phyloP scores from a whole-genome alignment of 2,888 invertebrate species.

The Xylota sylvarum region DNA sequence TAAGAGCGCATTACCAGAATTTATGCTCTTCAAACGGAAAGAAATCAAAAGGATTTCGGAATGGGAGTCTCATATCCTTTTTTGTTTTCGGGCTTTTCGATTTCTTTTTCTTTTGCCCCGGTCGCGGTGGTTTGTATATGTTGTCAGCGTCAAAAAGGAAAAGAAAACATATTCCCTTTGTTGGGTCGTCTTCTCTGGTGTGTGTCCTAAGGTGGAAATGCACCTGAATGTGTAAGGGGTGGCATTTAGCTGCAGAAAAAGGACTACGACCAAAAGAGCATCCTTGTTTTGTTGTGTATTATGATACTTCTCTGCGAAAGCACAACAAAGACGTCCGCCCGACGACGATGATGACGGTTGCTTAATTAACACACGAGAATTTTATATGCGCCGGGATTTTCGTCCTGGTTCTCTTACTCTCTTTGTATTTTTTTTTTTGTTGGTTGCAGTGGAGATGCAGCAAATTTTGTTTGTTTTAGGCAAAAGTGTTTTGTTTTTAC shows the following conservation, averaged over 20 bases:
- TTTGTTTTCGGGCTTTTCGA: constrained; percentile 48
- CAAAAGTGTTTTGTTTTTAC: constrained; percentile 30
- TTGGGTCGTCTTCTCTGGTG: constrained; percentile 53
- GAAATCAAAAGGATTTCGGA: constrained; percentile 65
- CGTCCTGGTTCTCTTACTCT: no score
- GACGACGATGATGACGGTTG: constrained; percentile 50
- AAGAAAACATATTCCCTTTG: constrained; percentile 63
- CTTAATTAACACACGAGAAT: constrained; percentile 74
- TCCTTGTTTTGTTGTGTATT: constrained; percentile 64
- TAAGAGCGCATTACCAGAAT: constrained; percentile 47
- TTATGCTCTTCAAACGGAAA: constrained; percentile 70
- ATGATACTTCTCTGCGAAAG: constrained; percentile 63
- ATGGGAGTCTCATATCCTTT: constrained; percentile 50
- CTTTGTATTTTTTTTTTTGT: no score
- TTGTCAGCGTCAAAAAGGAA: constrained; percentile 53
- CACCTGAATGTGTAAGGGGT: constrained; percentile 63
- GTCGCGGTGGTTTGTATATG: constrained; percentile 19
- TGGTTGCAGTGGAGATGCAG: constrained; percentile 57
- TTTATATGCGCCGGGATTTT: constrained; percentile 33
- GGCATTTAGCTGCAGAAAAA: constrained; percentile 56
- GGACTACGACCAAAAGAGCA: constrained; percentile 72
- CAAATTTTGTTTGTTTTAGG: constrained; percentile 37
- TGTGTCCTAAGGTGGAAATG: constrained; percentile 54
- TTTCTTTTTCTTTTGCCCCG: constrained; percentile 57
- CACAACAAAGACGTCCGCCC: constrained; percentile 69